These are phyloP conservation scores for Drosophila pandora DNA, from an alignment of 1,140 invertebrate genomes.

Conservation along the genomic window DNA sequence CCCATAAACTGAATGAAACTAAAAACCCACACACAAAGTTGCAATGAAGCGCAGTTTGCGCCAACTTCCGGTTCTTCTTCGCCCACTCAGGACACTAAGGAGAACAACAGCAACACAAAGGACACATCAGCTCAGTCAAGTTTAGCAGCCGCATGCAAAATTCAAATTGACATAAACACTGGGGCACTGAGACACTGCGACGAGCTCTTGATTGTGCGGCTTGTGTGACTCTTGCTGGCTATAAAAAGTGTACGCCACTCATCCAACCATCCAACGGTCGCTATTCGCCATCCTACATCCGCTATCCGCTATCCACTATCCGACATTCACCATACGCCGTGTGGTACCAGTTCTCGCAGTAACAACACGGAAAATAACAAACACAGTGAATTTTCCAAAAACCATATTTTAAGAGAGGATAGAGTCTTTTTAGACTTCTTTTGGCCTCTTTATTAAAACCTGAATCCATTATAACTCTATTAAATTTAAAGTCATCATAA, in stretches of 20 bases:
- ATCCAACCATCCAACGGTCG: slow-evolving; percentile 11
- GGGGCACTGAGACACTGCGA: slow-evolving; percentile 32
- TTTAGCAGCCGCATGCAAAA: slow-evolving; percentile 58
- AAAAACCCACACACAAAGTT: slow-evolving; percentile 52
- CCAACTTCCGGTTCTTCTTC: slow-evolving; percentile 47
- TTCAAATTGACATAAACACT: slow-evolving; percentile 74
- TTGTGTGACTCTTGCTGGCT: slow-evolving; percentile 73
- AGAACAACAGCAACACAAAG: slow-evolving; percentile 6
- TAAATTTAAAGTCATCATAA: no score
- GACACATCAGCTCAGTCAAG: slow-evolving; percentile 37
- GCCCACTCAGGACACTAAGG: slow-evolving; percentile 13
- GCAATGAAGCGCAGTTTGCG: slow-evolving; percentile 77
- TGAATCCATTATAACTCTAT: no score
- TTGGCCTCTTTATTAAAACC: no score
- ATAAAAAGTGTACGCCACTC: slow-evolving; percentile 72
- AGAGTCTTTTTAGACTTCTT: background rate
- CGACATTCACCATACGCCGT: slow-evolving; percentile 52
- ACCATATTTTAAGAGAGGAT: background rate
- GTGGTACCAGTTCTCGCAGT: slow-evolving; percentile 54
- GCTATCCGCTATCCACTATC: background rate
- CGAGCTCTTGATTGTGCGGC: slow-evolving; percentile 69
- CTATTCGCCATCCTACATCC: slow-evolving; percentile 9
- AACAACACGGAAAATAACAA: slow-evolving; percentile 50
- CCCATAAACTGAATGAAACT: background rate
- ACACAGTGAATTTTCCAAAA: slow-evolving; percentile 9